Evolutionary conservation across 2,888 invertebrate genomes (phyloP), one percentile per base, ranked within the genome.

Genomic region (Metopia argyrocephala): DNA sequence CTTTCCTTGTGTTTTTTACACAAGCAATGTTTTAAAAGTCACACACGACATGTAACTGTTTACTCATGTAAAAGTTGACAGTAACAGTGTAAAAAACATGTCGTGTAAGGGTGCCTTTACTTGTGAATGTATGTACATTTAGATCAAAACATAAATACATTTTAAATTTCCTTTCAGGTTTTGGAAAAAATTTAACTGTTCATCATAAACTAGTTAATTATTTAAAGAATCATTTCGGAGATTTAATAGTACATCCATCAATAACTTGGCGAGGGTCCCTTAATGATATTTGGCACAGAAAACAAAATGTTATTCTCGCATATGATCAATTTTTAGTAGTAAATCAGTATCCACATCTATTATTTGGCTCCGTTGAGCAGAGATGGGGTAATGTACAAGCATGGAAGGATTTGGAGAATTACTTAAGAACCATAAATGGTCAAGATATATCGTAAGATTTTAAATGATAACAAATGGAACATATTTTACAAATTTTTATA

Each of bases 301-400:
- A 91, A 6, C 91, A 90, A 83, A 91, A 92, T 80, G 86, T 93
- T 5, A 92, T 93, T 79, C 87, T 93, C 54, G 91, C 92, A 5
- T 93, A 93, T 82, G 92, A 92, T 79, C 87, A 92, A 28, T 64
- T 85, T 6, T 83, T 84, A 18, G 86, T 92, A 1, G 90, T 91
- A 21, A 84, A 86, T 28, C 87, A 89, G 69, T 89, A 86, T 82
- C 87, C 89, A 0, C 84, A 87, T 45, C 57, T 87, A 9, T 85
- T 94, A 2, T 94, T 94, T 91, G 91, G 91, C 52, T 92, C 92
- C 6, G 91, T 94, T 2, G 91, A 91, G 48, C 94, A 94, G 82
- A 92, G 92, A 82, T 95, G 95, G 95, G 94, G 93, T 1, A 92
- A 95, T 86, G 93, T 93, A 5, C 92, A 93, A 82, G 91, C 90